These are phyloP conservation scores for Merluccius polli DNA, from an alignment of 2,797 vertebrate genomes.

Conservation along the genomic window DNA sequence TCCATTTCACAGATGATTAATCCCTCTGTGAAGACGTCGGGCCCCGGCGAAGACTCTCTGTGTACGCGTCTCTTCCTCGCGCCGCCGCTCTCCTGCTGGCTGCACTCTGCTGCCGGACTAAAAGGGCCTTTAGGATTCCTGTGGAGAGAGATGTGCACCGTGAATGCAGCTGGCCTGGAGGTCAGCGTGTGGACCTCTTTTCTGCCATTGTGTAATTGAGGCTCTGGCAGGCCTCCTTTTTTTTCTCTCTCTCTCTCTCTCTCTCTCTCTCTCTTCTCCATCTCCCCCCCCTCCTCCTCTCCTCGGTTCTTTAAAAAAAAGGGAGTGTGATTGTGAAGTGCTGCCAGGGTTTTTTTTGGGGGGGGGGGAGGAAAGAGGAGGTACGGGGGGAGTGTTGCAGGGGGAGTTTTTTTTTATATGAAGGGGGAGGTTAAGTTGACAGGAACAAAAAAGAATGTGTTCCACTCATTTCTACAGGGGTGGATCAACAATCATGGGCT, in stretches of 20 bases:
- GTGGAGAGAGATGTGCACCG: slow-evolving; percentile 98
- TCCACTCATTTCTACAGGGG: slow-evolving; percentile 85
- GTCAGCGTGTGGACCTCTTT: slow-evolving; percentile 84
- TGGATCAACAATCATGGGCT: slow-evolving; percentile 89
- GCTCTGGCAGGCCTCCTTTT: slow-evolving; percentile 93
- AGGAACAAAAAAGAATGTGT: slow-evolving; percentile 85
- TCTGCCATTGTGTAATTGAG: slow-evolving; percentile 99
- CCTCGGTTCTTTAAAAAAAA: slow-evolving; percentile 76
- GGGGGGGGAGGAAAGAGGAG: slow-evolving; percentile 69
- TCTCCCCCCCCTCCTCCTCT: too few relatives aligned
- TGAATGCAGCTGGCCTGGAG: slow-evolving; percentile 99
- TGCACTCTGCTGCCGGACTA: slow-evolving; percentile 98
- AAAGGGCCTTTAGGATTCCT: slow-evolving; percentile 99
- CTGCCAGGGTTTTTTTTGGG: slow-evolving; percentile 63
- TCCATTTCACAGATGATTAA: slow-evolving; percentile 99
- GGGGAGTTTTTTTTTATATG: slow-evolving; percentile 79
- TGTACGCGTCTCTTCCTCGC: slow-evolving; percentile 81
- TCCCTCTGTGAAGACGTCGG: slow-evolving; percentile 93
- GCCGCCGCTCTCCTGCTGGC: slow-evolving; percentile 88
- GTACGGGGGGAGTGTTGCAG: slow-evolving; percentile 73
- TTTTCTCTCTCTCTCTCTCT: slow-evolving; percentile 32
- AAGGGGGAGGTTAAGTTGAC: slow-evolving; percentile 87
- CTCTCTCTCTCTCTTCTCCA: slow-evolving; percentile 3
- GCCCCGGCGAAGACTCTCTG: slow-evolving; percentile 64
- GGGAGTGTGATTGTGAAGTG: slow-evolving; percentile 82